phyloP scores from a whole-genome alignment of 2,113 vertebrate genomes.

The Alethe castanea region DNA sequence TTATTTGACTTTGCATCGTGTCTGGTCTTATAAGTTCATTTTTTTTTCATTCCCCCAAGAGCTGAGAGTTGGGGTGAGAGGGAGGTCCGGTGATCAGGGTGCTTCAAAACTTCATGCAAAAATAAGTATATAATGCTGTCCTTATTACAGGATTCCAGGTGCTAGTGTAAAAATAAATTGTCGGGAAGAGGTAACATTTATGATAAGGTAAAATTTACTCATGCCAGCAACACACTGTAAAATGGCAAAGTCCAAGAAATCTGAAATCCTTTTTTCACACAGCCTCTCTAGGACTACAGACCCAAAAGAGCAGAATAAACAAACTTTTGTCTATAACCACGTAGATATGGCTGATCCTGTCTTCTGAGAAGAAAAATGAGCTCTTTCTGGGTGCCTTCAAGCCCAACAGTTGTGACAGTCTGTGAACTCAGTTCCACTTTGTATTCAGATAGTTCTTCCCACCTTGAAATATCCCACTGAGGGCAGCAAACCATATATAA shows the following conservation, averaged over 20 bases:
- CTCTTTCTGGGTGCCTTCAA: neutral
- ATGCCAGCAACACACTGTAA: neutral
- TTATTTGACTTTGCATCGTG: accelerated
- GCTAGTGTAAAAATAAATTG: neutral
- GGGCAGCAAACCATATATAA: constrained; percentile 25
- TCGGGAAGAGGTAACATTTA: neutral
- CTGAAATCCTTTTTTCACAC: neutral
- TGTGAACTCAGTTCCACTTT: neutral
- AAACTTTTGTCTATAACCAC: neutral
- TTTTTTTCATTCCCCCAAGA: neutral
- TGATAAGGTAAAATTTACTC: neutral
- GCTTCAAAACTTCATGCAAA: neutral
- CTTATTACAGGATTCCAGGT: neutral
- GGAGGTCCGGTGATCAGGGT: neutral
- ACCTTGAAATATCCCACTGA: constrained; percentile 29
- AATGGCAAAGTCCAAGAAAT: neutral
- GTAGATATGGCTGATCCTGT: neutral
- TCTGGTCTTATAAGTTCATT: neutral
- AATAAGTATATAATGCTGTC: neutral
- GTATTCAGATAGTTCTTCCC: constrained; percentile 21
- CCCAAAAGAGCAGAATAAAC: neutral
- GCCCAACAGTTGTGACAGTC: neutral
- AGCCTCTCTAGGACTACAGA: neutral
- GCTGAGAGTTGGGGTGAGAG: neutral
- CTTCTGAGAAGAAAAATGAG: neutral